Evolutionary conservation across 2,888 invertebrate genomes (phyloP), one percentile per base, ranked within the genome.

Genomic region (Abrostola tripartita): DNA sequence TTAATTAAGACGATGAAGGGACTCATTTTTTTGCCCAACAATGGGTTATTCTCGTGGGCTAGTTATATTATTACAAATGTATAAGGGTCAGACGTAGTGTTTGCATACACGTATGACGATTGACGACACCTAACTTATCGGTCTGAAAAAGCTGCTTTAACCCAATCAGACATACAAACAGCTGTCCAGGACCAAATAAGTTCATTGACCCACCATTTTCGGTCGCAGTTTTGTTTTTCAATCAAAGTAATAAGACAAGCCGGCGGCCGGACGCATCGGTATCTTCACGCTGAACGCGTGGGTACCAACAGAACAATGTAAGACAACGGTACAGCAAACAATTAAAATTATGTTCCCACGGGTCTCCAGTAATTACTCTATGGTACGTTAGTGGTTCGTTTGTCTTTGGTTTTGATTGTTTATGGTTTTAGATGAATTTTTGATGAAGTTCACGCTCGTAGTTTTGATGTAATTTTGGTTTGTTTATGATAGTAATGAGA

Each of bases 301-400:
- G 76, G 79, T 65, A 72, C 52, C 11, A 9, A 8, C 64, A 60
- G 64, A 64, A 77, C 77, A 77, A 77, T 77, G 57, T 7, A 42
- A 40, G 0, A 11, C 69, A 74, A 74, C 74, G 74, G 78, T 66
- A 78, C 60, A n/a, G 54, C 5, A 53, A 63, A 67, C 78, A 77
- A 77, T 74, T 76, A 75, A 58, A 14, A 47, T 24, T 14, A 51
- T 52, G 37, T 78, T 78, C 77, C 73, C 77, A 78, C 76, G 77
- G 52, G 44, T 38, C 68, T 76, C 59, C 44, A 35, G 36, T 75
- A 71, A 76, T 76, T 75, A 5, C 59, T 63, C 42, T 53, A 78
- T 57, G 79, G 52, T 14, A n/a, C 41, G 55, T 78, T 75, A 63
- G n/a, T 38, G 53, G 59, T 52, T 44, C 38, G 24, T 49, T 47